A percentile compares a stretch with the other conserved stretches of the same genome.
Conservation (phyloP, 1,140 invertebrate genomes). For the Cryptotermes secundus region DNA sequence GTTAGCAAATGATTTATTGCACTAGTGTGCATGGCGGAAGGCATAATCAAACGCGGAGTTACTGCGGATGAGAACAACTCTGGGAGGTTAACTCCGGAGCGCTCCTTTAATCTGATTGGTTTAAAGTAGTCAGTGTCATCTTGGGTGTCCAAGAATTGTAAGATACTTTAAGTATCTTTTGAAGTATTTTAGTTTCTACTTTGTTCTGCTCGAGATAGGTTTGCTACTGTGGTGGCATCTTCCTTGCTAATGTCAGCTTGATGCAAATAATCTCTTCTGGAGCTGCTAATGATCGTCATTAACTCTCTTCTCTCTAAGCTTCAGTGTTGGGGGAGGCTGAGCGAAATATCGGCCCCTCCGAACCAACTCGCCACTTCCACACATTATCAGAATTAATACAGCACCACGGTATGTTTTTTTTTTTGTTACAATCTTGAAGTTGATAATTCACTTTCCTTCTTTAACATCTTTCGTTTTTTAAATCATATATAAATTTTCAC, state of each 20-base stretch:
- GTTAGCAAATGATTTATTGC: no score
- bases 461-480: background rate
- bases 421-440: slow-evolving; percentile 7
- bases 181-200: background rate
- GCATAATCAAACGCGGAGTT: no score
- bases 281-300: slow-evolving; percentile 16
- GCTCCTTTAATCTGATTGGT: no score
- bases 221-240: background rate
- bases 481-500: background rate
- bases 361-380: slow-evolving; percentile 9
- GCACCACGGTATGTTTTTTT: background rate
- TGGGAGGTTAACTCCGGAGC: no score
- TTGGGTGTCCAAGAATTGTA: background rate
- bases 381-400: slow-evolving; percentile 16
- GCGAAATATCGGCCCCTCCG: background rate
- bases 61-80: no score
- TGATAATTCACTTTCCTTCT: background rate
- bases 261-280: background rate
- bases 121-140: background rate
- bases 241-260: background rate
- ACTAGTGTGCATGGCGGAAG: no score
- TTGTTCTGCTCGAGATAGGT: background rate
- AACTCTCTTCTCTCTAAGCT: slow-evolving; percentile 5
- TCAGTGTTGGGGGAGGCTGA: background rate
- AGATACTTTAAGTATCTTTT: background rate